These are phyloP conservation scores for Elgaria multicarinata DNA, from an alignment of 2,113 vertebrate species.

Conservation along the genomic window DNA sequence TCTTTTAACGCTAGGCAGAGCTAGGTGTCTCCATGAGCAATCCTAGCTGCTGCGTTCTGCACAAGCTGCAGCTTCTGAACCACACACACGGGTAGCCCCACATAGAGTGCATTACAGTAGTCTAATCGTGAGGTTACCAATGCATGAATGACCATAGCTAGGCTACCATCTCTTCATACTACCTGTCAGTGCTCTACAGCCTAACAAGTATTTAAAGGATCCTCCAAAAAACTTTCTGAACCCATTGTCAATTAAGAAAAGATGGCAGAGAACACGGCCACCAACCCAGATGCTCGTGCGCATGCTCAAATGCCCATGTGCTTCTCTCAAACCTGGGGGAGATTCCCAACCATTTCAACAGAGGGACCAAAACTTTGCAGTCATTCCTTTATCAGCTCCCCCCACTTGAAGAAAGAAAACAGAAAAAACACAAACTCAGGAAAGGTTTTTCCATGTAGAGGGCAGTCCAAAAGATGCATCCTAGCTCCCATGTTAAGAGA, in stretches of 20 bases:
- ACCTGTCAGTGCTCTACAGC: neutral
- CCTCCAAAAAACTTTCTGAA: neutral
- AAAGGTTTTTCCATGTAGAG: neutral
- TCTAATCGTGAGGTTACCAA: no score
- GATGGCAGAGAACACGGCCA: neutral
- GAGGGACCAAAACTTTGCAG: neutral
- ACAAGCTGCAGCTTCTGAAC: no score
- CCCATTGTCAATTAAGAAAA: neutral
- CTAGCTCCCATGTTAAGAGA: neutral
- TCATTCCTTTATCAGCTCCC: neutral
- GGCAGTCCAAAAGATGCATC: neutral
- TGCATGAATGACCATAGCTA: no score
- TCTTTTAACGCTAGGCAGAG: no score
- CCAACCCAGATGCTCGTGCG: neutral
- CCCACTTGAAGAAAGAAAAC: neutral
- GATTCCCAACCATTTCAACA: neutral
- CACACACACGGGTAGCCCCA: no score
- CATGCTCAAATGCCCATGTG: neutral
- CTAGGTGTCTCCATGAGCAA: no score
- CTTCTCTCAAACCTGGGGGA: no score
- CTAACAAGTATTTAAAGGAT: neutral
- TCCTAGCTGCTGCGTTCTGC: no score
- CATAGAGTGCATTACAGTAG: no score
- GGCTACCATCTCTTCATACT: neutral
- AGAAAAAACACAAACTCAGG: neutral